phyloP scores from a whole-genome alignment of 2,797 vertebrate genomes.

The Hydrolagus colliei region DNA sequence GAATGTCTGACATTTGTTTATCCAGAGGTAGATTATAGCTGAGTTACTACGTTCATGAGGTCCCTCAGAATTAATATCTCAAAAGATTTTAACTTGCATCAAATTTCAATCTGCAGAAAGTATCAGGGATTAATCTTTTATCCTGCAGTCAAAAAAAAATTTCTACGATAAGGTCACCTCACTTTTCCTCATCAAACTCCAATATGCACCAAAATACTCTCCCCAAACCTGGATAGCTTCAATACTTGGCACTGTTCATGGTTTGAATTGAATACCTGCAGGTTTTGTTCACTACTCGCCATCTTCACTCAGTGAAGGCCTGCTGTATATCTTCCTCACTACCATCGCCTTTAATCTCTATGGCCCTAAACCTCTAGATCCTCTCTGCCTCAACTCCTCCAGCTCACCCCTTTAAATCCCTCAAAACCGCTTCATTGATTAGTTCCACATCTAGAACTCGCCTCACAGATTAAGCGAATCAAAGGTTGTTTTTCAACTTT shows the following conservation, averaged over 20 bases:
- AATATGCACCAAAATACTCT: not conserved
- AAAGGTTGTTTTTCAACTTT: too few species aligned
- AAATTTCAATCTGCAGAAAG: not conserved
- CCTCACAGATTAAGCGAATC: too few species aligned
- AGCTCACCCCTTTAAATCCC: too few species aligned
- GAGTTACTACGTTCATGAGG: not conserved
- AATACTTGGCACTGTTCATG: not conserved
- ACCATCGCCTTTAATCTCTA: too few species aligned
- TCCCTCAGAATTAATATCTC: not conserved
- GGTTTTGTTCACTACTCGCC: too few species aligned
- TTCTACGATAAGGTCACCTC: not conserved
- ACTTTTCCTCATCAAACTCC: not conserved
- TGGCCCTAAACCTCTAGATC: too few species aligned
- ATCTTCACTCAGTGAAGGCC: too few species aligned
- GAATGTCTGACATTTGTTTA: not conserved
- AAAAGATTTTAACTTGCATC: not conserved
- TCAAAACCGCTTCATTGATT: too few species aligned
- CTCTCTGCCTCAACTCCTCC: too few species aligned
- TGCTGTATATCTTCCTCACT: too few species aligned
- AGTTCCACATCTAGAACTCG: too few species aligned
- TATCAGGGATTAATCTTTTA: not conserved
- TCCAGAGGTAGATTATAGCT: not conserved
- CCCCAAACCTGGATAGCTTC: not conserved
- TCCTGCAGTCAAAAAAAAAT: too few species aligned
- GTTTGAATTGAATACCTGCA: not conserved